Evolutionary conservation across 2,888 invertebrate genomes (phyloP).

Genomic region (Itoplectis maculator): DNA sequence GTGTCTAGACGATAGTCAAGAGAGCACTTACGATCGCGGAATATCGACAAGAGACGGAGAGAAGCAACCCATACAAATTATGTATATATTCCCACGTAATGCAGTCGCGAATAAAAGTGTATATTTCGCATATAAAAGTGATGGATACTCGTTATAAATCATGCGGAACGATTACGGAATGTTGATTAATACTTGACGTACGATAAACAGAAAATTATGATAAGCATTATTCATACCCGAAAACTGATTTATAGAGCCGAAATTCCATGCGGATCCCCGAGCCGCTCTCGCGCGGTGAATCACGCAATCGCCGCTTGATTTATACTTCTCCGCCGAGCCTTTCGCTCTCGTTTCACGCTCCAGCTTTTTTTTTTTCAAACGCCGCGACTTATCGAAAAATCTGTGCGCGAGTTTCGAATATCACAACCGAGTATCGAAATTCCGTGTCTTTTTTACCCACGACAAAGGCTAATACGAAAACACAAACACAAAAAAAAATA

Average conservation of each 20-base stretch:
- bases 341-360: background rate
- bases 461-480: background rate
- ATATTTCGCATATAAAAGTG: background rate
- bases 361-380: background rate
- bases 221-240: conserved; percentile 30
- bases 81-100: background rate
- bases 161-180: background rate
- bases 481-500: background rate
- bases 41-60: conserved; percentile 14
- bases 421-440: background rate
- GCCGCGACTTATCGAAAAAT: conserved; percentile 20
- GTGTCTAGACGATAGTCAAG: conserved; percentile 27
- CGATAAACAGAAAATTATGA: conserved; percentile 13
- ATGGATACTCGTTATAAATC: background rate
- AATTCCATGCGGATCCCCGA: conserved; percentile 18
- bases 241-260: conserved; percentile 43
- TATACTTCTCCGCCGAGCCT: conserved; percentile 16
- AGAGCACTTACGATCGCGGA: conserved; percentile 3
- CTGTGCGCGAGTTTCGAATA: background rate
- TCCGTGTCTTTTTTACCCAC: background rate
- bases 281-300: conserved; percentile 2
- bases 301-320: conserved; percentile 30
- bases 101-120: background rate
- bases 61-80: background rate
- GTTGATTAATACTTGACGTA: conserved; percentile 17